Evolutionary conservation across 2,113 vertebrate species (phyloP).

Genomic region (Chaetodon auriga): DNA sequence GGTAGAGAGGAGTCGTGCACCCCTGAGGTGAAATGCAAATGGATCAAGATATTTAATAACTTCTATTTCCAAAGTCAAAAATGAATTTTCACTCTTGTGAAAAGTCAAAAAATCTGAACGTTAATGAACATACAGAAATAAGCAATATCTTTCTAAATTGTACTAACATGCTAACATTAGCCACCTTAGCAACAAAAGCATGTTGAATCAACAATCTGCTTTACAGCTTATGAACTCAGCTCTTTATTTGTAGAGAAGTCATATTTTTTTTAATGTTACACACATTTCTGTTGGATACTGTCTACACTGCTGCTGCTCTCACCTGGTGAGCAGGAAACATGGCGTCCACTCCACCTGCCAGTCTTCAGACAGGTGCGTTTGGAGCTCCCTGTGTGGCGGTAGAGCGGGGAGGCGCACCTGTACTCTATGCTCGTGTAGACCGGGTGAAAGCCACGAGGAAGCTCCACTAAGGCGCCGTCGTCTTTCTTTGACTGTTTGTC

Average conservation of each 20-base stretch:
- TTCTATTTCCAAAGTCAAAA: not conserved
- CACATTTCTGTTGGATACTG: not conserved
- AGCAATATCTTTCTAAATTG: not conserved
- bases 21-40: not conserved
- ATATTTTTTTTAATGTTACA: not conserved
- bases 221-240: not conserved
- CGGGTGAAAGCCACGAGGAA: slow-evolving; percentile 88
- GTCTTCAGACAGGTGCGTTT: slow-evolving; percentile 90
- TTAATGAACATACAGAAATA: not conserved
- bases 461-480: slow-evolving; percentile 75
- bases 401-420: slow-evolving; percentile 89
- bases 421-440: slow-evolving; percentile 91
- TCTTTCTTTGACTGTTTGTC: slow-evolving; percentile 75
- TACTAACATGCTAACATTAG: not conserved
- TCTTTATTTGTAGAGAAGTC: not conserved
- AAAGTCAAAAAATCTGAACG: not conserved
- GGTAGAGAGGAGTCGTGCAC: too few species aligned
- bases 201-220: too few species aligned
- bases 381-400: slow-evolving; percentile 88
- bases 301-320: slow-evolving; percentile 43
- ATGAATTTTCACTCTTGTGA: not conserved
- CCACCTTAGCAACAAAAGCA: not conserved
- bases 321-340: slow-evolving; percentile 91
- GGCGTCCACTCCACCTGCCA: slow-evolving; percentile 93
- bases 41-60: not conserved